Conservation (phyloP, 1,140 invertebrate species). For the Panagrolaimus sp. region DNA sequence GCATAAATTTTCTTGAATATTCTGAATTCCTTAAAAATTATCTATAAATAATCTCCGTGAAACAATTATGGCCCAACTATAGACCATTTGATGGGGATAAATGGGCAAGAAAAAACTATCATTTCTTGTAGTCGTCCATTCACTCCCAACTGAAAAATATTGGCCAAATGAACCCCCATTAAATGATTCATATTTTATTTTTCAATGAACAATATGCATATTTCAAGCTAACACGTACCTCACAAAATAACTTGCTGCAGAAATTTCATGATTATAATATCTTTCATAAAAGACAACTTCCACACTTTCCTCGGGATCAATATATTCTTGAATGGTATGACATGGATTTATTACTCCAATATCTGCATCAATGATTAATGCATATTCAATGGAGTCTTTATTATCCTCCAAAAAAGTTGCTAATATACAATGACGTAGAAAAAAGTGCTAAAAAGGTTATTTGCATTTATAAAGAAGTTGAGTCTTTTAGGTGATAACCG, state of each 20-base stretch:
- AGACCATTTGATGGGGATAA: no score
- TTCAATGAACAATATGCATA: no score
- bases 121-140: no score
- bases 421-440: neutral
- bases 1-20: neutral
- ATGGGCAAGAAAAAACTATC: no score
- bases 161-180: no score
- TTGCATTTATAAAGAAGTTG: neutral
- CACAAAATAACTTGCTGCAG: neutral
- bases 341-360: neutral
- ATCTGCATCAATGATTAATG: neutral
- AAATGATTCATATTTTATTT: no score
- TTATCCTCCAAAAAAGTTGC: neutral
- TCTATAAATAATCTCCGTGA: no score
- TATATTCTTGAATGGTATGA: neutral
- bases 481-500: no score
- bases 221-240: no score
- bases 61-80: no score
- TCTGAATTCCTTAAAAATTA: neutral
- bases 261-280: neutral
- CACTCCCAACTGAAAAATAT: no score
- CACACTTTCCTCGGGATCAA: neutral
- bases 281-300: slow-evolving; percentile 13
- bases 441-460: neutral
- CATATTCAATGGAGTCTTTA: neutral